These are phyloP conservation scores for Cassiopea andromeda DNA, from an alignment of 30 jellyfish, hydroid and myxozoan genomes.

Conservation along the genomic window DNA sequence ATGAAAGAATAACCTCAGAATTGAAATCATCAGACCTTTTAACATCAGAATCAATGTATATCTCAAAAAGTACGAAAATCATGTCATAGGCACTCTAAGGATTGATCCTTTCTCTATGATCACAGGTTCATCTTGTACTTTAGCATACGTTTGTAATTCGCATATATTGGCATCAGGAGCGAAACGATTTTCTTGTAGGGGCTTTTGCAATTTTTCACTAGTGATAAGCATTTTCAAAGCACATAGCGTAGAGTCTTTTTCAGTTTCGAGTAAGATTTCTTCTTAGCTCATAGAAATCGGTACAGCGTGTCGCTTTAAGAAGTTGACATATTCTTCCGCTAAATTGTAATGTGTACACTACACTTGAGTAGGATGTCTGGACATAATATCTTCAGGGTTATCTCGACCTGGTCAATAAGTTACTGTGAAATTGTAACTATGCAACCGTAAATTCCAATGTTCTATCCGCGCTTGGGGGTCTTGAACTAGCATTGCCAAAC, in stretches of 20 bases:
- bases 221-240: constrained; percentile 5
- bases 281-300: not conserved
- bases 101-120: not conserved
- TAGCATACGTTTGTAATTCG: not conserved
- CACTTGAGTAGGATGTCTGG: constrained; percentile 32
- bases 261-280: not conserved
- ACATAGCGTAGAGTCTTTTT: not conserved
- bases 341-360: not conserved
- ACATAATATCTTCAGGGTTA: constrained; percentile 41
- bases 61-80: too few relatives aligned
- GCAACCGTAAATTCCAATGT: constrained; percentile 35
- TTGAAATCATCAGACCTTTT: too few relatives aligned
- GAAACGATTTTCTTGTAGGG: not conserved
- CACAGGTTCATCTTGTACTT: not conserved
- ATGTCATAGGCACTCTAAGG: not conserved
- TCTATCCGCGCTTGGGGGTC: constrained; percentile 48
- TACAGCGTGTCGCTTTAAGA: not conserved
- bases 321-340: constrained; percentile 1
- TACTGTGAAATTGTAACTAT: constrained; percentile 19
- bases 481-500: constrained; percentile 13
- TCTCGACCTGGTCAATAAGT: constrained; percentile 23
- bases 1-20: too few relatives aligned
- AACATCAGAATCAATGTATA: too few relatives aligned
- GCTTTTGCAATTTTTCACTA: not conserved
- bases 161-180: not conserved